phyloP scores from a whole-genome alignment of 2,888 invertebrate genomes.

The Ametastegia equiseti region DNA sequence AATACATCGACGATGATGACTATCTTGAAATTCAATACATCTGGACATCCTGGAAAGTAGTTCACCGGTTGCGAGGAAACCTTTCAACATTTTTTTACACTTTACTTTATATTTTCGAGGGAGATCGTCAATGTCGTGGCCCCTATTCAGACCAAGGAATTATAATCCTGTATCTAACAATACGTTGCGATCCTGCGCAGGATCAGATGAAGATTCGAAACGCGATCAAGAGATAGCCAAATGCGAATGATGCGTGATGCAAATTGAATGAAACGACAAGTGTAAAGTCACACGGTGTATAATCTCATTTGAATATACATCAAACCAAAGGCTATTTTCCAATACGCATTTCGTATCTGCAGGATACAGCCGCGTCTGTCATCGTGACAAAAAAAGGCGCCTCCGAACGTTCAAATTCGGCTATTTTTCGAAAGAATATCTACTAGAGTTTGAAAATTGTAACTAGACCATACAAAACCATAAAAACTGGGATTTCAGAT shows the following conservation, averaged over 20 bases:
- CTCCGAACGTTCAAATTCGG: too few relatives aligned
- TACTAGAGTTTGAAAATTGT: too few relatives aligned
- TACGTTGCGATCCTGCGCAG: background rate
- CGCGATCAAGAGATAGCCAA: slow-evolving; percentile 6
- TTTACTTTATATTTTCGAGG: background rate
- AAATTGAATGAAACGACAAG: slow-evolving; percentile 42
- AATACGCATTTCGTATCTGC: too few relatives aligned
- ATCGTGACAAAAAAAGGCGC: background rate
- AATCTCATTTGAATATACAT: slow-evolving; percentile 33
- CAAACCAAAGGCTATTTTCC: background rate
- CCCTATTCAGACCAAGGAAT: background rate
- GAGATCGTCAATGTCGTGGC: background rate
- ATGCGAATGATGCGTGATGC: slow-evolving; percentile 24
- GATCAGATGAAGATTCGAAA: background rate
- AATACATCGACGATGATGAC: background rate
- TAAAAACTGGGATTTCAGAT: too few relatives aligned
- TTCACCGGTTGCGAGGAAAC: slow-evolving; percentile 1
- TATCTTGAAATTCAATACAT: slow-evolving; percentile 24
- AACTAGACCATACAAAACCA: too few relatives aligned
- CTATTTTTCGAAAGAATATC: too few relatives aligned
- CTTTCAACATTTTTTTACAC: background rate
- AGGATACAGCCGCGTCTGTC: background rate
- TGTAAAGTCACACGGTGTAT: slow-evolving; percentile 46
- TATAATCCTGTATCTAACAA: background rate
- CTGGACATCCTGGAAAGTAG: slow-evolving; percentile 11